Evolutionary conservation across 2,797 vertebrate species (phyloP).

Genomic region (Diplodus sargus): DNA sequence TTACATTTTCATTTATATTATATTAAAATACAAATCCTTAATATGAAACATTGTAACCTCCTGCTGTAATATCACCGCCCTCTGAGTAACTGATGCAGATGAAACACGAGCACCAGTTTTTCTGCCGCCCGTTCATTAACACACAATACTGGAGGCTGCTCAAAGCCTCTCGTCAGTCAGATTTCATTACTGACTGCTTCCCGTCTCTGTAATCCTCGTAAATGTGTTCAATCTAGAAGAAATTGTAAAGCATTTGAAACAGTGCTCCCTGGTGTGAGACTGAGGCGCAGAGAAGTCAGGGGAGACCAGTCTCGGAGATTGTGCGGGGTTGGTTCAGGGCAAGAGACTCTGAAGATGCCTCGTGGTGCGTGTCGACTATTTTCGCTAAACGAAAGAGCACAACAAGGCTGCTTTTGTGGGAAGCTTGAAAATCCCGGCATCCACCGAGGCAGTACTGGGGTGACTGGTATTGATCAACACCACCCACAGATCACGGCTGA

Average conservation of each 20-base stretch:
- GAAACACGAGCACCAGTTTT: conserved; percentile 9
- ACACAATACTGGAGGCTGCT: conserved; percentile 5
- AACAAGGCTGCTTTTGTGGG: conserved; percentile 21
- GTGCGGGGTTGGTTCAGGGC: conserved; percentile 2
- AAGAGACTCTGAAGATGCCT: conserved; percentile 13
- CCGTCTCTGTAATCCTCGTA: conserved; percentile 37
- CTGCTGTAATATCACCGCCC: not conserved
- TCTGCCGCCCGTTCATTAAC: conserved; percentile 30
- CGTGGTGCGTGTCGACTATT: conserved; percentile 13
- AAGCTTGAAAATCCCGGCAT: conserved; percentile 31
- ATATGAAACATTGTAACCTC: conserved; percentile 11
- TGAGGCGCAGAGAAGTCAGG: conserved; percentile 4
- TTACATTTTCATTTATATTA: too few relatives aligned
- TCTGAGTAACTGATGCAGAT: conserved; percentile 14
- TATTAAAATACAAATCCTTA: not conserved
- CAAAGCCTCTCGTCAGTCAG: conserved; percentile 38
- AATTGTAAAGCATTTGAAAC: conserved; percentile 14
- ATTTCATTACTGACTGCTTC: conserved; percentile 42
- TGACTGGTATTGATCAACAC: conserved; percentile 36
- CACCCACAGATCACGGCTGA: conserved; percentile 27
- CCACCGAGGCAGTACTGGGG: conserved; percentile 26
- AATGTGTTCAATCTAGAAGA: conserved; percentile 41
- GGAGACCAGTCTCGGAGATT: conserved; percentile 7
- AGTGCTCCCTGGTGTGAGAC: conserved; percentile 27
- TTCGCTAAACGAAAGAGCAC: conserved; percentile 27